A percentile compares a stretch with the other conserved stretches of the same genome.
Evolutionary conservation across 2,888 invertebrate genomes (phyloP).

Genomic region (Noctua janthina): DNA sequence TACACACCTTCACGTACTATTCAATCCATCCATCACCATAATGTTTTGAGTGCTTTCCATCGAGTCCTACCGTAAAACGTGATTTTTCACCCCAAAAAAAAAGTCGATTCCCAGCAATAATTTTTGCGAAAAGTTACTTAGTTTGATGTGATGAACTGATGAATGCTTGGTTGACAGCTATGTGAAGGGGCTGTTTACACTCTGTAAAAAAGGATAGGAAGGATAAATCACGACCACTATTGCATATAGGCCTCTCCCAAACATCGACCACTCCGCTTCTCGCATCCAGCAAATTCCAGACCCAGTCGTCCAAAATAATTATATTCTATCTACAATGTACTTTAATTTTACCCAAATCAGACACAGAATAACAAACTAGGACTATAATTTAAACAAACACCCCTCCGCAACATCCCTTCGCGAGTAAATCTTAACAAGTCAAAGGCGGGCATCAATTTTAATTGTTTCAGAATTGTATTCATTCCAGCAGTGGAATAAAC

Average conservation of each 20-base stretch:
- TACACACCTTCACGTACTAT: too few relatives aligned
- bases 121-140: too few relatives aligned
- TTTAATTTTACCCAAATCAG: conserved; percentile 29
- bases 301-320: neutral
- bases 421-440: conserved; percentile 55
- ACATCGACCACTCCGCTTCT: neutral
- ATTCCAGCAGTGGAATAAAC: conserved; percentile 55
- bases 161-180: too few relatives aligned
- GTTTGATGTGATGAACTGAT: too few relatives aligned
- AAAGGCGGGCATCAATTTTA: conserved; percentile 62
- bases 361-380: conserved; percentile 33
- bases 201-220: too few relatives aligned
- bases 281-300: neutral
- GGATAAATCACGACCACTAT: neutral
- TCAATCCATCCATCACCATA: too few relatives aligned
- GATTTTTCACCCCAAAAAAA: too few relatives aligned
- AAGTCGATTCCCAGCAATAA: too few relatives aligned
- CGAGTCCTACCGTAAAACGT: too few relatives aligned
- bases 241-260: too few relatives aligned
- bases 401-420: conserved; percentile 10
- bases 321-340: conserved; percentile 5
- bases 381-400: conserved; percentile 51
- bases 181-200: too few relatives aligned
- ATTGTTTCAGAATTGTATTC: conserved; percentile 63
- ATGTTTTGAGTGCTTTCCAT: too few relatives aligned